A percentile compares a stretch with the other conserved stretches of the same genome.
phyloP scores from a whole-genome alignment of 2,888 invertebrate species.

The Cephus runcator region DNA sequence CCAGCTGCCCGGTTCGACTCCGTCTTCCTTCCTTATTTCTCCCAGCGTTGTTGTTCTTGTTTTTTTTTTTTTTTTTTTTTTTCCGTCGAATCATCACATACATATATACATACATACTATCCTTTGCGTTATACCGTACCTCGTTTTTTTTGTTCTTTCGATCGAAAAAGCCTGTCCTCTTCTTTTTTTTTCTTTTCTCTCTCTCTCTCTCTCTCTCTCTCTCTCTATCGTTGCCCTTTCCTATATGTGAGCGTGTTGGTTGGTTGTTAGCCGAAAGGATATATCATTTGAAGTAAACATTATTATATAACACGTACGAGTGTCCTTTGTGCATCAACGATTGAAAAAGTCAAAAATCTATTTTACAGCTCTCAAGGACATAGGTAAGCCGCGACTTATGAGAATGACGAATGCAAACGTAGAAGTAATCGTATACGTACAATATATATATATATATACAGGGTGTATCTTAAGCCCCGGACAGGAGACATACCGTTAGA shows the following conservation, averaged over 20 bases:
- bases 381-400: constrained; percentile 61
- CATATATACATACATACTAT: background rate
- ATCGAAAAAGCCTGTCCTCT: constrained; percentile 1
- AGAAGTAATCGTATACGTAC: constrained; percentile 22
- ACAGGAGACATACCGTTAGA: no score
- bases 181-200: constrained; percentile 21
- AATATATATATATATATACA: no score
- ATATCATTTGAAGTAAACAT: no score
- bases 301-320: no score
- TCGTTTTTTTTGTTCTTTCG: background rate
- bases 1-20: no score
- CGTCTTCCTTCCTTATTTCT: no score
- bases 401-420: constrained; percentile 56
- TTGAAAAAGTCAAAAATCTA: constrained; percentile 46
- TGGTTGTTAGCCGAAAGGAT: constrained; percentile 8
- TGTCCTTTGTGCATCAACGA: constrained; percentile 45
- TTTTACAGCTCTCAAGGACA: constrained; percentile 64
- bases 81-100: background rate
- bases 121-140: no score
- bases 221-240: background rate
- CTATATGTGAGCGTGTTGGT: constrained; percentile 41
- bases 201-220: constrained; percentile 6
- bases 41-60: no score
- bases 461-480: no score
- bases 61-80: no score